Base-by-base conservation (phyloP, 2,888 invertebrate genomes). In the Frankliniella intonsa region DNA sequence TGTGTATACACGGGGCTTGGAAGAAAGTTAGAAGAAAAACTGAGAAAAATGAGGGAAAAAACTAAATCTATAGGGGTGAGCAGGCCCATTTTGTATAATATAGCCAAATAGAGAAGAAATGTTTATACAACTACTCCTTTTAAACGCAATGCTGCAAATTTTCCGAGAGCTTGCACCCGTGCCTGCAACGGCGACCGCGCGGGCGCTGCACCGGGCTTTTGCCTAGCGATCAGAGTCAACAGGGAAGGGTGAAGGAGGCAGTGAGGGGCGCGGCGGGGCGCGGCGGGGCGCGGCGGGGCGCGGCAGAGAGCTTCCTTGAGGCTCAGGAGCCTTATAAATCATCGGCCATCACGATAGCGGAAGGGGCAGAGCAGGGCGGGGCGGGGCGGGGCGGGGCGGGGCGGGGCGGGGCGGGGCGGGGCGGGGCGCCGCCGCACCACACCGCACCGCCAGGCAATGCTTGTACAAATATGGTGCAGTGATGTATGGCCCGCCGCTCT, bases 381-480 rank as follows among this genome's bases (percentile, higher is more conserved):
- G 55, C 55, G 17, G 55, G 55, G 55, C 55, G 38, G 14, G 55
- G 55, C 55, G 17, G 55, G 55, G 62, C 38, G 38, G 38, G 38
- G 38, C 62, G 14, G 7, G 62, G 62, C 62, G n/a, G 62, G 62
- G 62, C 62, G n/a, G 62, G 62, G 62, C 62, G 38, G 38, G 38
- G 38, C 38, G 38, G 38, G 38, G 38, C 38, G 38, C 38, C 38
- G 38, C 38, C 3, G 38, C 38, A 38, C 38, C 3, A 5, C 38
- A 38, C 38, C 38, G 38, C 38, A 38, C 38, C 38, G 38, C 38
- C 38, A 38, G 55, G 55, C 69, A 76, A 12, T 22, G 69, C 69
- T 76, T 76, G 69, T 76, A 76, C 69, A 76, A 76, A 76, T 76
- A 76, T 76, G 69, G 69, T 76, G 69, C 25, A 76, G 69, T 76